A percentile compares a stretch with the other conserved stretches of the same genome.
These are phyloP conservation scores for Lutjanus campechanus DNA, from an alignment of 2,797 vertebrate genomes.

Conservation along the genomic window DNA sequence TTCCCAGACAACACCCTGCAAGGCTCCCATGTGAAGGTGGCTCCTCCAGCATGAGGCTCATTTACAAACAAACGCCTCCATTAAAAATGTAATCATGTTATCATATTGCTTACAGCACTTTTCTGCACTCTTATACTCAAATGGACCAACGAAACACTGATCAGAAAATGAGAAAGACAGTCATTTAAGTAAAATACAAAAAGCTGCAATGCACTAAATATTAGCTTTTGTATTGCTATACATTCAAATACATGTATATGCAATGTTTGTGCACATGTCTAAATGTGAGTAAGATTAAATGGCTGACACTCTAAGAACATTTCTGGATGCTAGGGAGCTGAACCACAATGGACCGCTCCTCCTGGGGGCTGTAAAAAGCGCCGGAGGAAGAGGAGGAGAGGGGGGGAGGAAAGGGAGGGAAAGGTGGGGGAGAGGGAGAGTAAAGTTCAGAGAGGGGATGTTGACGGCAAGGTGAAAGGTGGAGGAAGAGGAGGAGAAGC, in stretches of 20 bases:
- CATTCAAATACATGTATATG: conserved; percentile 8
- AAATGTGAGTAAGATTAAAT: conserved; percentile 36
- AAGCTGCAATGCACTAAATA: not conserved
- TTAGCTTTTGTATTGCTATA: not conserved
- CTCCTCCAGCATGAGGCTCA: conserved; percentile 40
- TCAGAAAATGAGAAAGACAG: not conserved
- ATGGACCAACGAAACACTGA: not conserved
- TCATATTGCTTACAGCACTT: not conserved
- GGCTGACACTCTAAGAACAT: conserved; percentile 75
- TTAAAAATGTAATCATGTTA: not conserved
- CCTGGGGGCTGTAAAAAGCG: conserved; percentile 80
- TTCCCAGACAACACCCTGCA: conserved; percentile 89
- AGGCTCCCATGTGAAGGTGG: conserved; percentile 52
- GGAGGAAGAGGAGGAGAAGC: conserved; percentile 59
- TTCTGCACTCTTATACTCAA: not conserved
- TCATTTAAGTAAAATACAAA: not conserved
- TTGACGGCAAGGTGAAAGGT: conserved; percentile 74
- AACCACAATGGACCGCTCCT: conserved; percentile 82
- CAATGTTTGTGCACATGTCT: not conserved
- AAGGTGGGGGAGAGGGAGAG: conserved; percentile 60
- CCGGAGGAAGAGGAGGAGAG: conserved; percentile 75
- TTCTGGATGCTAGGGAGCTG: conserved; percentile 65
- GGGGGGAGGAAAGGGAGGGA: conserved; percentile 68
- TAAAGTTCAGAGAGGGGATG: conserved; percentile 71
- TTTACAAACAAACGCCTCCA: not conserved